Evolutionary conservation across 2,888 invertebrate species (phyloP).

Genomic region (Eupithecia subumbrata): DNA sequence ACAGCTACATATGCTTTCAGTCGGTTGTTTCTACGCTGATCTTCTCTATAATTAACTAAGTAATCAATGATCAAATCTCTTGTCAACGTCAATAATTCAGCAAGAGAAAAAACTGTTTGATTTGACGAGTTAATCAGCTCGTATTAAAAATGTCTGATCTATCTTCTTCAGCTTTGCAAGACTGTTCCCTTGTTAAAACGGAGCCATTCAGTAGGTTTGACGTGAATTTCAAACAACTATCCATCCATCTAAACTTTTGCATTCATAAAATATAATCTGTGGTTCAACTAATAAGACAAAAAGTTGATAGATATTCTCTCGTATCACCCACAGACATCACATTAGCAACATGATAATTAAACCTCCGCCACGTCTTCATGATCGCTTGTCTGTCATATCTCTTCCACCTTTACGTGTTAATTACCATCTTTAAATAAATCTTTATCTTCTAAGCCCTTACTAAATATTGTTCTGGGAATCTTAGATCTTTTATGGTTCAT

Average conservation of each 20-base stretch:
- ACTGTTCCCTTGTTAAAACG: not conserved
- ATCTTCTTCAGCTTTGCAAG: no score
- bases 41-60: not conserved
- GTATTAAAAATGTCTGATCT: not conserved
- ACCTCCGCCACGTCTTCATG: conserved; percentile 20
- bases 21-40: not conserved
- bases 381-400: conserved; percentile 28
- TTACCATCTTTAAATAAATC: conserved; percentile 18
- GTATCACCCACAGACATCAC: conserved; percentile 14
- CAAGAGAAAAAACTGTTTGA: not conserved
- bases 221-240: not conserved
- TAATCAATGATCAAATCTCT: not conserved
- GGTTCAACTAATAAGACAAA: not conserved
- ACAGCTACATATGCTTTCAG: not conserved
- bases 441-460: conserved; percentile 11
- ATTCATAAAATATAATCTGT: not conserved
- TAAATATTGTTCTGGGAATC: conserved; percentile 3
- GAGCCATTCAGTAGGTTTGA: not conserved
- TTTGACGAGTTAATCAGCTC: not conserved
- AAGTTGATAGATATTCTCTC: not conserved
- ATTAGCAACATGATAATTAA: conserved; percentile 23
- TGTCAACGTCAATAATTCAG: not conserved
- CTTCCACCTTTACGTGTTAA: conserved; percentile 16
- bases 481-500: conserved; percentile 21
- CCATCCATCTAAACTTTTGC: not conserved